These are phyloP conservation scores for Choloepus hoffmanni DNA, from an alignment of 2,113 vertebrate species.

Conservation along the genomic window DNA sequence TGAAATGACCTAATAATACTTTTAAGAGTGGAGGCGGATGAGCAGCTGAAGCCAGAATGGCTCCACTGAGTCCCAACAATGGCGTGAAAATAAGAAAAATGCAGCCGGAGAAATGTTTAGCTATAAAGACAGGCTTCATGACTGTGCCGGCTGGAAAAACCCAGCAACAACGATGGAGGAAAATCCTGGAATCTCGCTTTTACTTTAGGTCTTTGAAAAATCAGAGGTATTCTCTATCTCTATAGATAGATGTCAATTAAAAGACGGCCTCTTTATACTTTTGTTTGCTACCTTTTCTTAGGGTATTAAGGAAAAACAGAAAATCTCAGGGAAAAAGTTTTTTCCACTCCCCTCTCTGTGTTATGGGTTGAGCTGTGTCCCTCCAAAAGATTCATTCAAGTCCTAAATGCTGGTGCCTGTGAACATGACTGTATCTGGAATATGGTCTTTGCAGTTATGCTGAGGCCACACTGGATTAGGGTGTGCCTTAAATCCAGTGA, in stretches of 20 bases:
- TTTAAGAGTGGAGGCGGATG: constrained; percentile 14
- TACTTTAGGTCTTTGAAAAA: constrained; percentile 41
- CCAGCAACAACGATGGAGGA: background rate
- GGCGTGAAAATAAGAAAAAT: constrained; percentile 14
- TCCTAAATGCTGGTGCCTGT: too few relatives aligned
- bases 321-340: background rate
- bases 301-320: background rate
- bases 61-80: constrained; percentile 31
- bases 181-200: constrained; percentile 55
- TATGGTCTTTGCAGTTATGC: too few relatives aligned
- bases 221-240: background rate
- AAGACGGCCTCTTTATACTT: background rate
- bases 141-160: background rate
- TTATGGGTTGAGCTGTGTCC: background rate
- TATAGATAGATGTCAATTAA: background rate
- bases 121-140: background rate
- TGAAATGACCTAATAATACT: constrained; percentile 59
- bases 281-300: background rate
- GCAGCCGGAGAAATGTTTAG: background rate
- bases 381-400: too few relatives aligned
- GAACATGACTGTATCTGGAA: too few relatives aligned
- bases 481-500: too few relatives aligned
- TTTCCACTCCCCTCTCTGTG: background rate
- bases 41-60: constrained; percentile 14
- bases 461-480: too few relatives aligned